Conservation (phyloP, 2,113 vertebrate genomes). For the Oreochromis niloticus region DNA sequence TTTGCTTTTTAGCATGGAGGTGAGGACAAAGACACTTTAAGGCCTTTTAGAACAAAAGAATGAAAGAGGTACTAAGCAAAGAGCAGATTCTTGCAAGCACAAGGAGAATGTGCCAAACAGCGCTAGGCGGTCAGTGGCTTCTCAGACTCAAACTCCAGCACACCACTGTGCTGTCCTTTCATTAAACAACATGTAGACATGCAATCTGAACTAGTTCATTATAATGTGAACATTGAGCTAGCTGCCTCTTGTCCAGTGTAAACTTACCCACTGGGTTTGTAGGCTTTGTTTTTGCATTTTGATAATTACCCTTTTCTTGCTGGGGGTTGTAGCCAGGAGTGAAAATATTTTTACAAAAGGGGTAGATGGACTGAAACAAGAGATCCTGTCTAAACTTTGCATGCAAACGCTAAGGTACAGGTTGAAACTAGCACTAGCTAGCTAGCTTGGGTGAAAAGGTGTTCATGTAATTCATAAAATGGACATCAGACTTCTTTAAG, state of each 20-base stretch:
- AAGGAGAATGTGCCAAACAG: not conserved
- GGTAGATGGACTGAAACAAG: not conserved
- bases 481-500: not conserved
- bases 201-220: not conserved
- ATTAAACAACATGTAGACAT: not conserved
- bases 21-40: not conserved
- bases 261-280: not conserved
- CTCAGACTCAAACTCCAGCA: not conserved
- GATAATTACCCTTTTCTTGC: not conserved
- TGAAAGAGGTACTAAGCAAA: not conserved
- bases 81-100: not conserved
- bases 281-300: not conserved
- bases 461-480: not conserved
- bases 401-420: not conserved
- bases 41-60: not conserved
- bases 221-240: not conserved
- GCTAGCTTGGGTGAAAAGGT: not conserved
- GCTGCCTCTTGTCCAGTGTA: not conserved
- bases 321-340: not conserved
- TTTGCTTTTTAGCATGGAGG: not conserved
- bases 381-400: not conserved
- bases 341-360: not conserved
- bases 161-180: not conserved
- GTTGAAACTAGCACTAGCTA: not conserved
- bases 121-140: accelerated